Base-by-base conservation (phyloP, 2,113 vertebrate species). In the Agapornis roseicollis region DNA sequence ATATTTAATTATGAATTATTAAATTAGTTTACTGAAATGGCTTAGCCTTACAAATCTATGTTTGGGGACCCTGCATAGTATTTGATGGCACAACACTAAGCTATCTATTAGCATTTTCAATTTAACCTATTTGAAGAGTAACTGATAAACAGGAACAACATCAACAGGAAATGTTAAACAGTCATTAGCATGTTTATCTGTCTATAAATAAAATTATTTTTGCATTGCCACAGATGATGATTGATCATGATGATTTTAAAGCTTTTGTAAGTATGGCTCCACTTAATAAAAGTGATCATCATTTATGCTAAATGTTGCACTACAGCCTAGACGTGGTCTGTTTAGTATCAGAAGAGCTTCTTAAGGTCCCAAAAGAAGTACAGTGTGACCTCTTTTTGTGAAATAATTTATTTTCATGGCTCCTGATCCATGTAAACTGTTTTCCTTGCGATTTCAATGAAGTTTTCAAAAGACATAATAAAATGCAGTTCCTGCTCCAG, bases 1-100 rank as follows among this genome's bases (percentile, higher is more conserved):
- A 77, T n/a, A 85, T 80, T 85, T 90, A 90, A 90, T 74, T 80
- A 50, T 42, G 50, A 94, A 50, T 79, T 88, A 89, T 93, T 88
- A 82, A 85, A 92, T 82, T 78, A 82, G 13, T 42, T 83, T 79
- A 50, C 17, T 53, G 73, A 89, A 41, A 17, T 37, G 85, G 15
- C 14, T 70, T 63, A 83, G 25, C 16, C 10, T 63, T 77, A 42
- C n/a, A 80, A 79, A 68, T 42, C 66, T 55, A 13, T 42, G 17
- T 77, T 29, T 86, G 50, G 29, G 44, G 44, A 52, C 58, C 49
- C 73, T n/a, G 19, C 61, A 50, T 6, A 80, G 37, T 41, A 39
- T 84, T 55, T 87, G 71, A 70, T 41, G 37, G 47, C 25, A 44
- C 28, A 58, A 17, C 25, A 20, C 31, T 92, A 87, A 88, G 68